Evolutionary conservation across 2,113 vertebrate species (phyloP).

Genomic region (Prietella phreatophila): DNA sequence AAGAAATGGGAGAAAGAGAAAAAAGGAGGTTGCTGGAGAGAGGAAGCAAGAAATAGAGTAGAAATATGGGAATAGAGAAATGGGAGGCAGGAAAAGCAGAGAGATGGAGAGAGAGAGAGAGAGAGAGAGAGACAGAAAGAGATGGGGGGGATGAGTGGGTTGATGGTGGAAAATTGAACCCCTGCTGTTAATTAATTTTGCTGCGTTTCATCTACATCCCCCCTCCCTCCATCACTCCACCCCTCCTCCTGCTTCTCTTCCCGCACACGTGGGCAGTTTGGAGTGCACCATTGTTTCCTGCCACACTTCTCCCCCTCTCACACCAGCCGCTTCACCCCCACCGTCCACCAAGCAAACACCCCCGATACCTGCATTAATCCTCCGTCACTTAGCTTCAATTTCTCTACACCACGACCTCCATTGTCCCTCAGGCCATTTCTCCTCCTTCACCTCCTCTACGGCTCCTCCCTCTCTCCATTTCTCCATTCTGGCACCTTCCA

Average conservation of each 20-base stretch:
- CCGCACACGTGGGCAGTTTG: constrained; percentile 1
- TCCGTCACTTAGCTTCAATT: constrained; percentile 38
- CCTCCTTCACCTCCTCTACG: constrained; percentile 2
- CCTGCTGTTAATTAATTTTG: constrained; percentile 46
- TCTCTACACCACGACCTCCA: background rate
- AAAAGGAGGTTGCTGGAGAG: background rate
- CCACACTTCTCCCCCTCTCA: constrained; percentile 29
- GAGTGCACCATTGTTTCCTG: constrained; percentile 32
- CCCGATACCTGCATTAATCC: constrained; percentile 49
- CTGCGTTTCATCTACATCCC: background rate
- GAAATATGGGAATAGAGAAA: background rate
- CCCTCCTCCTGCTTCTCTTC: constrained; percentile 3
- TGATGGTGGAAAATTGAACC: constrained; percentile 38
- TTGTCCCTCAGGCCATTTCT: constrained; percentile 35
- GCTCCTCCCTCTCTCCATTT: constrained; percentile 10
- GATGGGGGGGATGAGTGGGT: background rate
- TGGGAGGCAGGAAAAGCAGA: background rate
- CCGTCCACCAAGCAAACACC: constrained; percentile 35
- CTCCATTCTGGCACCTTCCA: background rate
- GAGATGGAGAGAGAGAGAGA: background rate
- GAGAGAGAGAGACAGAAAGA: background rate
- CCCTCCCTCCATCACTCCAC: background rate
- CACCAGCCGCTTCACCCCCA: constrained; percentile 28
- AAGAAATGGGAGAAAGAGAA: background rate
- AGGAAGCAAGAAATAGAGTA: background rate